Evolutionary conservation across 2,113 vertebrate species (phyloP).

Genomic region (Stercorarius parasiticus): DNA sequence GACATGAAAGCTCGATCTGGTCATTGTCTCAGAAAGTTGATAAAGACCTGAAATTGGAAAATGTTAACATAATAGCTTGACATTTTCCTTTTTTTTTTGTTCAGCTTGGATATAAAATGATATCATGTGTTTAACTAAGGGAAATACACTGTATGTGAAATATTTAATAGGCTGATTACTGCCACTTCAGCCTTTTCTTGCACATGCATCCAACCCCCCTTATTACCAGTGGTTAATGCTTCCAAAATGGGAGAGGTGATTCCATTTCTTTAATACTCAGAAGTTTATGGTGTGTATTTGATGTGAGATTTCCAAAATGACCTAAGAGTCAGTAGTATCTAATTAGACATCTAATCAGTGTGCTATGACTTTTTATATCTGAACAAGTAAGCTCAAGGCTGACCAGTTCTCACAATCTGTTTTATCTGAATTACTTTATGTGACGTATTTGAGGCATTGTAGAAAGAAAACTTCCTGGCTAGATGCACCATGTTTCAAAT

Average conservation of each 20-base stretch:
- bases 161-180: background rate
- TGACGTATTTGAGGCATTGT: background rate
- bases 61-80: constrained; percentile 45
- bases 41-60: constrained; percentile 37
- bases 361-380: background rate
- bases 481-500: background rate
- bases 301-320: background rate
- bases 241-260: background rate
- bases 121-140: background rate
- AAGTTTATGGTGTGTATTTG: background rate
- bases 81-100: constrained; percentile 11
- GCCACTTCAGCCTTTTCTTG: background rate
- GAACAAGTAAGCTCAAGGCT: background rate
- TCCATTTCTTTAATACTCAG: background rate
- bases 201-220: background rate
- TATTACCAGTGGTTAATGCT: background rate
- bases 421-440: background rate
- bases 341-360: background rate
- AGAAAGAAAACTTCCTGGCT: background rate
- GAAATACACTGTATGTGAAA: background rate
- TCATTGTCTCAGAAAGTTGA: constrained; percentile 45
- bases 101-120: background rate
- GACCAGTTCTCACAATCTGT: background rate
- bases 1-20: constrained; percentile 19
- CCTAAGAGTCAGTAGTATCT: background rate